These are phyloP conservation scores for Lipophrys pholis DNA, from an alignment of 2,113 vertebrate species.

Conservation along the genomic window DNA sequence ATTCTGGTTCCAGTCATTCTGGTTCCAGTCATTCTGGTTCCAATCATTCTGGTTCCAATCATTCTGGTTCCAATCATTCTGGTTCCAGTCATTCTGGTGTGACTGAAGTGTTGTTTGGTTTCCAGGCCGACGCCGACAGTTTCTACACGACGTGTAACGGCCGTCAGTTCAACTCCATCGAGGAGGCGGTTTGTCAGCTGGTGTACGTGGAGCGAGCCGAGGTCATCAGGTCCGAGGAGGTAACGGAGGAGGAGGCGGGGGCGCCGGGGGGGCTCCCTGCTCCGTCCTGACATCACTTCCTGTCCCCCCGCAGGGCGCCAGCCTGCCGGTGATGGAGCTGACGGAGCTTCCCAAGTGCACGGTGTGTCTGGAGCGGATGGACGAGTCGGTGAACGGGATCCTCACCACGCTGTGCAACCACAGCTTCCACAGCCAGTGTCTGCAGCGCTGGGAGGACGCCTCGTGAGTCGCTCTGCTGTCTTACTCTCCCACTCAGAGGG, in stretches of 20 bases:
- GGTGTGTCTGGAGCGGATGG: constrained; percentile 98
- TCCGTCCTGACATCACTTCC: no score
- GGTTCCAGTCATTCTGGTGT: no score
- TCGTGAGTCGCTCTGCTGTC: no score
- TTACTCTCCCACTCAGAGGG: no score
- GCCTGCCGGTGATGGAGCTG: constrained; percentile 97
- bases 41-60: no score
- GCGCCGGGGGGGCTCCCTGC: no score
- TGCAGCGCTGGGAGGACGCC: constrained; percentile 98
- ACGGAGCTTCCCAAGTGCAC: constrained; percentile 98
- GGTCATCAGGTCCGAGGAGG: constrained; percentile 95
- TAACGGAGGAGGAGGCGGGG: constrained; percentile 45
- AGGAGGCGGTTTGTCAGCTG: constrained; percentile 96
- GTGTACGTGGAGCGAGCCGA: constrained; percentile 97
- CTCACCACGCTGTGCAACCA: constrained; percentile 98
- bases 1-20: no score
- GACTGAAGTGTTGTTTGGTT: no score
- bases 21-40: no score
- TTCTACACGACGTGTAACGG: constrained; percentile 95
- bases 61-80: no score
- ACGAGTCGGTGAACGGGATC: constrained; percentile 97
- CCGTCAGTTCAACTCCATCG: constrained; percentile 96
- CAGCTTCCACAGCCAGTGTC: constrained; percentile 98
- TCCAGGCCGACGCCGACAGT: constrained; percentile 93
- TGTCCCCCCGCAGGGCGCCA: constrained; percentile 88